Conservation (phyloP, 2,797 vertebrate genomes). For the Gorsachius magnificus region DNA sequence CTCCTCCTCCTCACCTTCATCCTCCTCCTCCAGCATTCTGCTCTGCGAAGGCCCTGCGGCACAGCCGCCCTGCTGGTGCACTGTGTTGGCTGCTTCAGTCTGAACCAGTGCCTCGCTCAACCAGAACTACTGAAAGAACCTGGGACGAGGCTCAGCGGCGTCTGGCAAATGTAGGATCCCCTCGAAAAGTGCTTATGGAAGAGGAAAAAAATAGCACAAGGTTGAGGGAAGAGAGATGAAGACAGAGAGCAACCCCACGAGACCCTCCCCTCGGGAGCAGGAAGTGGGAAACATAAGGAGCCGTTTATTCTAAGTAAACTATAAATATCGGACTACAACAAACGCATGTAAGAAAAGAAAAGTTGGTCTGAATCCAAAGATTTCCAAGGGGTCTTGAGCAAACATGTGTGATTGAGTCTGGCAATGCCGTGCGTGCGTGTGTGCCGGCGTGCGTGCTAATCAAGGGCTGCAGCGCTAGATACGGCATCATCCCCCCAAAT, state of each 20-base stretch:
- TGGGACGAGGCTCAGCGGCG: background rate
- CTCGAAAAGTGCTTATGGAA: slow-evolving; percentile 38
- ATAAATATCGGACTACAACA: slow-evolving; percentile 60
- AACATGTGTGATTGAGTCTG: slow-evolving; percentile 59
- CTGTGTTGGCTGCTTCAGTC: background rate
- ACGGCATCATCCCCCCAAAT: slow-evolving; percentile 4
- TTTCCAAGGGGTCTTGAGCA: slow-evolving; percentile 49
- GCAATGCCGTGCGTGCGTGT: background rate
- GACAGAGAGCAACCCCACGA: slow-evolving; percentile 16
- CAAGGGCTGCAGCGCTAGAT: background rate
- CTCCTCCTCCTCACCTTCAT: background rate
- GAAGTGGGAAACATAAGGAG: slow-evolving; percentile 67
- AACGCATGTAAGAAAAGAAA: slow-evolving; percentile 53
- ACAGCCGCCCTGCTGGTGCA: rapidly evolving
- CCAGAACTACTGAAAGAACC: background rate
- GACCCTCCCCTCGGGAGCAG: slow-evolving; percentile 36
- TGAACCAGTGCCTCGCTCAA: background rate
- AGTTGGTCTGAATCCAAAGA: slow-evolving; percentile 58
- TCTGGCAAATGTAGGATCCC: slow-evolving; percentile 47
- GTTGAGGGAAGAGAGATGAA: slow-evolving; percentile 24
- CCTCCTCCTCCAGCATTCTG: background rate
- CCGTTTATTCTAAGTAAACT: slow-evolving; percentile 71
- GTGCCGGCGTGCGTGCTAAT: background rate
- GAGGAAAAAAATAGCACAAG: slow-evolving; percentile 7
- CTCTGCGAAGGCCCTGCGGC: background rate